A percentile compares a stretch with the other conserved stretches of the same genome.
Evolutionary conservation across 2,113 vertebrate species (phyloP).

Genomic region (Oreochromis aureus): DNA sequence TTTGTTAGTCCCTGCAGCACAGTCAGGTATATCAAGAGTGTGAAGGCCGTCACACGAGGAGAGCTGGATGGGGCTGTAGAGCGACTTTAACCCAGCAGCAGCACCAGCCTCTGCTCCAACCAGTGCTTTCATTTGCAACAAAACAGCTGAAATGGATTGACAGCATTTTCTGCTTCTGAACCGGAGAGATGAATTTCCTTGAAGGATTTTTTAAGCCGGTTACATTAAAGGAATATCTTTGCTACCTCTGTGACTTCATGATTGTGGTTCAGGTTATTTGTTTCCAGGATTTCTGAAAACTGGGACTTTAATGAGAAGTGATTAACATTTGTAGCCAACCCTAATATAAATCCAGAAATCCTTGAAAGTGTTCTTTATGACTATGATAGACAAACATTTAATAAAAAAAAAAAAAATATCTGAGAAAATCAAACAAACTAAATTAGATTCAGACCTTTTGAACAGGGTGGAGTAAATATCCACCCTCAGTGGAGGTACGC

Average conservation of each 20-base stretch:
- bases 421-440: not conserved
- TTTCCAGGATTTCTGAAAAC: not conserved
- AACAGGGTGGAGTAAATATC: not conserved
- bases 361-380: not conserved
- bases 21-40: not conserved
- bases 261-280: not conserved
- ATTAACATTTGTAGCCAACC: not conserved
- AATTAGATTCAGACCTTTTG: not conserved
- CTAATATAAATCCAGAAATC: not conserved
- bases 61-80: not conserved
- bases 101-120: not conserved
- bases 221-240: not conserved
- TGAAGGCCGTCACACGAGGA: accelerated
- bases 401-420: not conserved
- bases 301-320: not conserved
- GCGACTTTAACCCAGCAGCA: not conserved
- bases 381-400: not conserved
- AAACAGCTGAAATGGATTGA: not conserved
- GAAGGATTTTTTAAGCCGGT: not conserved
- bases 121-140: not conserved
- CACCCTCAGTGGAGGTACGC: not conserved
- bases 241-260: not conserved
- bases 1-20: not conserved
- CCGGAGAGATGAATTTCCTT: not conserved
- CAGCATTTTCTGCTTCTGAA: not conserved